Conservation (phyloP, 37 sponge, comb jelly and placozoan species). For the Geodia barretti region DNA sequence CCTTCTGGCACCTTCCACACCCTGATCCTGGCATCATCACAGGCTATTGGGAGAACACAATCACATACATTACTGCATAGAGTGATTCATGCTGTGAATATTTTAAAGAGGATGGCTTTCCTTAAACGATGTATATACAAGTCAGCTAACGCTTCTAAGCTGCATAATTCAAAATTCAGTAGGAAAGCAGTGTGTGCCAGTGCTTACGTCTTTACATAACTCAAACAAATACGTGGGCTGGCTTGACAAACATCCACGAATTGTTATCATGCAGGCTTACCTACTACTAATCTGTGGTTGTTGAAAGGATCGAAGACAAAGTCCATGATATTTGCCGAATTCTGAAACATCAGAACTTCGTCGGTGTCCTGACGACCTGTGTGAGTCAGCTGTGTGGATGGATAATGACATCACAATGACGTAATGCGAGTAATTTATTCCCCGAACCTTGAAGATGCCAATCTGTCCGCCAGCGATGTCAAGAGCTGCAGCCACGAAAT, state of each 20-base stretch:
- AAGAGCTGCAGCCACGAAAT: constrained; percentile 57
- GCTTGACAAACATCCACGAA: too few species aligned
- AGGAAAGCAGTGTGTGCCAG: too few species aligned
- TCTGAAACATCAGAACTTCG: constrained; percentile 63
- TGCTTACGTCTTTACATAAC: too few species aligned
- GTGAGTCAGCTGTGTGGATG: constrained; percentile 27
- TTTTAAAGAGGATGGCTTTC: too few species aligned
- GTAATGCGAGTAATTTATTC: not conserved
- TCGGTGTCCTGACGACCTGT: constrained; percentile 58
- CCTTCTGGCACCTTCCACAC: constrained; percentile 77
- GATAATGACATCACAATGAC: not conserved
- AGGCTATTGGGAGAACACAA: constrained; percentile 36
- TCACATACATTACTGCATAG: not conserved
- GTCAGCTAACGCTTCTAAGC: too few species aligned
- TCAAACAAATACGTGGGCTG: too few species aligned
- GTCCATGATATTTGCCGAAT: constrained; percentile 70
- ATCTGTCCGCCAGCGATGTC: constrained; percentile 77
- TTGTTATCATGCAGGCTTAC: too few species aligned
- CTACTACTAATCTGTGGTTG: constrained; percentile 58
- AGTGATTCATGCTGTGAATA: too few species aligned
- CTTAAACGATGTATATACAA: too few species aligned
- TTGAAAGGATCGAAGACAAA: constrained; percentile 86
- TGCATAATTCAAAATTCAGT: too few species aligned
- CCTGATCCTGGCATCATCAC: constrained; percentile 78
- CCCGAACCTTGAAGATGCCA: constrained; percentile 77